Evolutionary conservation across 1,140 invertebrate species (phyloP).

Genomic region (Cyphomyrmex costatus): DNA sequence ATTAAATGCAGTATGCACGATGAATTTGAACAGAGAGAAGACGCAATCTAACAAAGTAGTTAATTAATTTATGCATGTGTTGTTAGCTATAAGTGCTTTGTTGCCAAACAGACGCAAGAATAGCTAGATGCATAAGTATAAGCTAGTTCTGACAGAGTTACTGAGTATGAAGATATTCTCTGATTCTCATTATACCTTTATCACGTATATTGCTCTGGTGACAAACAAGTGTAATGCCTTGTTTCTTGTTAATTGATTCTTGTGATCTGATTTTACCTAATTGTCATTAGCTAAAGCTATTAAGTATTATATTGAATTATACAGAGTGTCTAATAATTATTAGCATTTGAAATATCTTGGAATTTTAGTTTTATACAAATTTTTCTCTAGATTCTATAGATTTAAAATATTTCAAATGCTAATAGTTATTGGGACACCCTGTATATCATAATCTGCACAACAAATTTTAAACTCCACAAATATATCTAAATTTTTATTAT

Average conservation of each 20-base stretch:
- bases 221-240: background rate
- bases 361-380: too few species aligned
- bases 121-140: slow-evolving; percentile 23
- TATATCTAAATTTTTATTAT: background rate
- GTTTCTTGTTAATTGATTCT: background rate
- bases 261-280: background rate
- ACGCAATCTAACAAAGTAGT: background rate
- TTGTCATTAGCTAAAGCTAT: background rate
- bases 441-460: background rate
- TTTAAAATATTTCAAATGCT: too few species aligned
- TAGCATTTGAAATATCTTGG: too few species aligned
- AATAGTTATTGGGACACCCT: too few species aligned
- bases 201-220: background rate
- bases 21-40: background rate
- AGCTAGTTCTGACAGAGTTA: slow-evolving; percentile 24
- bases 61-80: slow-evolving; percentile 33
- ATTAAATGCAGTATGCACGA: background rate
- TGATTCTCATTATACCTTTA: slow-evolving; percentile 23
- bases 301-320: background rate
- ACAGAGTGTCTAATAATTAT: too few species aligned
- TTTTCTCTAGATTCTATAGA: too few species aligned
- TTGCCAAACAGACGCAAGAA: slow-evolving; percentile 13
- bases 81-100: slow-evolving; percentile 32
- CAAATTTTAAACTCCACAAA: background rate
- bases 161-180: slow-evolving; percentile 19